Conservation (phyloP, 2,888 invertebrate genomes). For the Nemapogon koenigi region DNA sequence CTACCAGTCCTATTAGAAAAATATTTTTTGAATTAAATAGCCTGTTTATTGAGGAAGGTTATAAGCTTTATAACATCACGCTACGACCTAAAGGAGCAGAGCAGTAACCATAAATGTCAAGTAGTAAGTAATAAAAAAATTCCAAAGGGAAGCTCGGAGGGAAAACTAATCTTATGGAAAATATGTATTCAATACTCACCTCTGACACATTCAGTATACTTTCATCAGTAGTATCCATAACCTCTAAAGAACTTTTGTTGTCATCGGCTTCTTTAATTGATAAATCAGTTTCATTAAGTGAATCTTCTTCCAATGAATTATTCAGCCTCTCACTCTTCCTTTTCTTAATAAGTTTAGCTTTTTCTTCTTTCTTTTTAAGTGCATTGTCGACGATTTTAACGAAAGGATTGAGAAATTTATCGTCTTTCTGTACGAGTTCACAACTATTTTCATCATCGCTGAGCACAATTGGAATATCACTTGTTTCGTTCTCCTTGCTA, state of each 20-base stretch:
- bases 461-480: slow-evolving; percentile 34
- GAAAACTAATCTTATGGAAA: too few species aligned
- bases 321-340: neutral
- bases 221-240: neutral
- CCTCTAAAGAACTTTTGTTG: neutral
- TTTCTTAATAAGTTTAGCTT: too few species aligned
- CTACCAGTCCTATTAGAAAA: too few species aligned
- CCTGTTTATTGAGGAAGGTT: too few species aligned
- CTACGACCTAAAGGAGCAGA: too few species aligned
- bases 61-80: too few species aligned
- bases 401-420: slow-evolving; percentile 38
- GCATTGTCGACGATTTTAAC: slow-evolving; percentile 48
- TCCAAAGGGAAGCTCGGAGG: too few species aligned
- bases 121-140: too few species aligned
- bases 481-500: slow-evolving; percentile 38
- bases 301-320: neutral
- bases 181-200: too few species aligned
- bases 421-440: slow-evolving; percentile 21
- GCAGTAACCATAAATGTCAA: too few species aligned
- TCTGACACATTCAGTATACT: too few species aligned
- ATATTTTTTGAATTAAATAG: too few species aligned
- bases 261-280: neutral
- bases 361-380: slow-evolving; percentile 45
- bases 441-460: slow-evolving; percentile 48
- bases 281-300: neutral